phyloP scores from a whole-genome alignment of 2,797 vertebrate genomes.

The Tolypeutes matacus region DNA sequence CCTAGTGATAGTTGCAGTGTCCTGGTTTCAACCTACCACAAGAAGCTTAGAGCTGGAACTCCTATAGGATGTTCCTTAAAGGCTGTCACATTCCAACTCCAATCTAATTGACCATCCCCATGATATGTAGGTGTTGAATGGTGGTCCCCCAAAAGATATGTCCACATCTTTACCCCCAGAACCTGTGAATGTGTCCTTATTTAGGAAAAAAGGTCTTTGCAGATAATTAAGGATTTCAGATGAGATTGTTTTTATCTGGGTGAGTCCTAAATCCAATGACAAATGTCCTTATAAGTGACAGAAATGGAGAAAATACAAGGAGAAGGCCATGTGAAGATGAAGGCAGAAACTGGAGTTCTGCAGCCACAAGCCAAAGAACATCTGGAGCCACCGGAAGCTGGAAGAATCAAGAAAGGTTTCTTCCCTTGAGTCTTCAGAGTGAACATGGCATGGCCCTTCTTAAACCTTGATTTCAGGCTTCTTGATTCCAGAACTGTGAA shows the following conservation, averaged over 20 bases:
- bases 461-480: not conserved
- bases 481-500: not conserved
- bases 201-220: not conserved
- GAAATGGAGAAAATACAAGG: not conserved
- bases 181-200: not conserved
- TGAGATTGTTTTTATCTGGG: not conserved
- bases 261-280: not conserved
- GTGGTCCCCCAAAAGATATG: not conserved
- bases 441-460: rapidly evolving
- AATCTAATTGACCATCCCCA: not conserved
- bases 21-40: not conserved
- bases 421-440: not conserved
- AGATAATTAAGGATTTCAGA: not conserved
- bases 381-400: not conserved
- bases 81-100: not conserved
- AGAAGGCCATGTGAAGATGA: not conserved
- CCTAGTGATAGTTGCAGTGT: not conserved
- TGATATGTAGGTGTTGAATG: not conserved
- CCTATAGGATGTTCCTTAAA: not conserved
- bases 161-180: not conserved
- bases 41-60: not conserved
- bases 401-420: not conserved
- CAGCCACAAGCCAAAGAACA: not conserved
- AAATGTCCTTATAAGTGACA: not conserved
- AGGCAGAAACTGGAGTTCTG: not conserved